Base-by-base conservation (phyloP, 2,113 vertebrate species). In the Scophthalmus maximus region DNA sequence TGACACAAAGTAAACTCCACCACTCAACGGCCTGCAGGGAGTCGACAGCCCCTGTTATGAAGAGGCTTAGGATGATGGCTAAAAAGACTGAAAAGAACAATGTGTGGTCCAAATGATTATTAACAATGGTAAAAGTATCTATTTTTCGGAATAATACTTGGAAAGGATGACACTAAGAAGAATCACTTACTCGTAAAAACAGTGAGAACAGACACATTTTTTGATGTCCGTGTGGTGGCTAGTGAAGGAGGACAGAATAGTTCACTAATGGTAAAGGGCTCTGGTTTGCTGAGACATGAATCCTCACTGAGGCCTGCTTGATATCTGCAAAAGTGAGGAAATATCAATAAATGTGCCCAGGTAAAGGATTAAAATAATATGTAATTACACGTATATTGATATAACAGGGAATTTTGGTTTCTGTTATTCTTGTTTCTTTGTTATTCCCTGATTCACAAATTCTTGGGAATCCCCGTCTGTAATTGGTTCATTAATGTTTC, bases 1-100 rank as follows among this genome's bases (percentile, higher is more conserved):
- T 84, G 10, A 90, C 78, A 32, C 85, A 86, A 29, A 91, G 29
- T 38, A 94, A 77, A 80, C 92, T 94, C 94, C 94, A 94, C 80
- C 88, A 88, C 34, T 80, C 59, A 1, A 78, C 65, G 1, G 73
- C 82, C n/a, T 1, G 3, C 55, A 93, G 68, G 49, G 91, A 90
- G 25, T 87, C 30, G 29, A 85, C 29, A 27, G 81, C 77, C 3
- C 56, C 8, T 3, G 87, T 87, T 55, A 94, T 68, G 57, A 83
- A 8, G 62, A 93, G 20, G 38, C 92, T 92, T 5, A 93, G 42
- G 59, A 67, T 17, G 20, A 91, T 12, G 0, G 74, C 64, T 68
- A 91, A 65, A 76, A 91, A 69, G 44, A 92, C 93, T 94, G 68
- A 11, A 44, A 59, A 32, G 36, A 63, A 51, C 6, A 56, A 20